Percentiles rank a stretch among this genome's conserved stretches.
Evolutionary conservation across 2,888 invertebrate genomes (phyloP).

Genomic region (Frankliniella fusca): DNA sequence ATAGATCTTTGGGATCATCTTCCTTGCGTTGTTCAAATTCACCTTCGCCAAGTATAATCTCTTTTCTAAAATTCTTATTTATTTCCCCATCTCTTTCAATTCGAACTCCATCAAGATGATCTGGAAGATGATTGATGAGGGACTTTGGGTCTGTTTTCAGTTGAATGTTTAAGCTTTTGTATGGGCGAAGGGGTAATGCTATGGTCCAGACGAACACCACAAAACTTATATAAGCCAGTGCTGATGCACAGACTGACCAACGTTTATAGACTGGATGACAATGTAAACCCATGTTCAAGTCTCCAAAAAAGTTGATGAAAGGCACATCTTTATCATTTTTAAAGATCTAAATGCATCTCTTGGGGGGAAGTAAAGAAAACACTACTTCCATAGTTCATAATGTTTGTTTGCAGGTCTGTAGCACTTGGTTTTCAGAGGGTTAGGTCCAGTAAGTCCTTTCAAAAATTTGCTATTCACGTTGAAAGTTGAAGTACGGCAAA

Average conservation of each 20-base stretch:
- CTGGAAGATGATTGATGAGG: not conserved
- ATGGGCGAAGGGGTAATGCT: conserved; percentile 49
- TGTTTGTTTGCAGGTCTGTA: too few relatives aligned
- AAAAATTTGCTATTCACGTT: too few relatives aligned
- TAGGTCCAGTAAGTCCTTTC: too few relatives aligned
- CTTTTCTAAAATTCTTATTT: conserved; percentile 35
- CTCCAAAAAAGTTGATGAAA: not conserved
- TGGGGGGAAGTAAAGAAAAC: too few relatives aligned
- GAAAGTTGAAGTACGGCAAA: too few relatives aligned
- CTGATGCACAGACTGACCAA: conserved; percentile 55
- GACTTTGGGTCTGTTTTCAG: conserved; percentile 27
- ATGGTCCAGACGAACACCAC: conserved; percentile 53
- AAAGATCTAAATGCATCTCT: too few relatives aligned
- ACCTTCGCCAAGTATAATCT: conserved; percentile 46
- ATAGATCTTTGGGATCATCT: conserved; percentile 47
- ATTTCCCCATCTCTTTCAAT: conserved; percentile 35
- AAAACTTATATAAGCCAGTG: conserved; percentile 54
- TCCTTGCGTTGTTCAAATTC: conserved; percentile 49
- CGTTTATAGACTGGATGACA: conserved; percentile 38
- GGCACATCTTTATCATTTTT: too few relatives aligned
- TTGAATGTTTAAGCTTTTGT: not conserved
- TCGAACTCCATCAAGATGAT: conserved; percentile 18
- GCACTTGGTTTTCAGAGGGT: too few relatives aligned
- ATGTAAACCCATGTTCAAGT: not conserved
- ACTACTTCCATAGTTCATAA: too few relatives aligned